Conservation (phyloP, 2,113 vertebrate species). For the Aegypius monachus region DNA sequence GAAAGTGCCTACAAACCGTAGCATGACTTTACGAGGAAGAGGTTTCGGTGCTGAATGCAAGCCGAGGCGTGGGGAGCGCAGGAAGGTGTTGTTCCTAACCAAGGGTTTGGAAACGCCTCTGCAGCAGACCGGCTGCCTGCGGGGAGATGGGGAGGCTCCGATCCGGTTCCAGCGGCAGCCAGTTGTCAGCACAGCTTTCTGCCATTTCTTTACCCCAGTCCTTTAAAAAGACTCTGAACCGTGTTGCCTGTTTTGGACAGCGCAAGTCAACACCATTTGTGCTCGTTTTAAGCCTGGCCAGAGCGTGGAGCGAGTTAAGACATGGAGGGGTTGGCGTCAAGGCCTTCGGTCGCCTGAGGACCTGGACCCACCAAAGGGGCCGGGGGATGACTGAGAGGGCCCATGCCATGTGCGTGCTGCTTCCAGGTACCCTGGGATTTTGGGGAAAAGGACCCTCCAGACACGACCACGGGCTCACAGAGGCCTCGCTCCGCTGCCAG, state of each 20-base stretch:
- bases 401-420: rapidly evolving
- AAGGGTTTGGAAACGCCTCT: rapidly evolving
- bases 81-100: neutral
- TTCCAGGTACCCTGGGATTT: neutral
- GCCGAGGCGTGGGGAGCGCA: rapidly evolving
- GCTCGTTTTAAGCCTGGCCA: neutral
- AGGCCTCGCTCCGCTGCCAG: too few relatives aligned
- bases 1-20: neutral
- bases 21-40: neutral
- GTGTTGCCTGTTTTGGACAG: rapidly evolving
- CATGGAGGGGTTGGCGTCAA: rapidly evolving
- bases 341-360: neutral
- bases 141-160: neutral
- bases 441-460: neutral
- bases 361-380: neutral
- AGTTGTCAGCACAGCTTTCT: neutral
- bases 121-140: rapidly evolving
- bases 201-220: neutral
- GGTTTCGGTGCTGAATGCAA: neutral
- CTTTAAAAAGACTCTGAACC: neutral
- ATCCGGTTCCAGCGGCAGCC: rapidly evolving
- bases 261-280: rapidly evolving
- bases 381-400: too few relatives aligned
- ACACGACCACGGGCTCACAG: neutral
- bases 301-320: too few relatives aligned